Percentiles rank a stretch among this genome's conserved stretches.
phyloP scores from a whole-genome alignment of 2,888 invertebrate genomes.

The Apamea anceps region DNA sequence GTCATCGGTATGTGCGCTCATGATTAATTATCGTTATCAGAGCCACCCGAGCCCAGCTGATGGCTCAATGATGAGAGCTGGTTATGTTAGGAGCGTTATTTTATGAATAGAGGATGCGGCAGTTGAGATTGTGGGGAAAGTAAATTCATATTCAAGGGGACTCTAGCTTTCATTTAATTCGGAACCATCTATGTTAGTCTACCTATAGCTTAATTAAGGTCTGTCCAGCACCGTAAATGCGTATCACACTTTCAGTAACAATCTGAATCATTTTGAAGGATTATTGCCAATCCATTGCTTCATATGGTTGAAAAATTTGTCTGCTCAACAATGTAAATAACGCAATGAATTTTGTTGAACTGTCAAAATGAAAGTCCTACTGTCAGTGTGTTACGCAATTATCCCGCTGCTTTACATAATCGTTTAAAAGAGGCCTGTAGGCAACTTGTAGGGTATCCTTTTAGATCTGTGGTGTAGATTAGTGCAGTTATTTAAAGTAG shows the following conservation, averaged over 20 bases:
- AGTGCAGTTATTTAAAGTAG: not conserved
- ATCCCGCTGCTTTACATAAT: not conserved
- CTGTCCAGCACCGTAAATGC: not conserved
- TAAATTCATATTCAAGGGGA: not conserved
- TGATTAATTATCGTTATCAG: slow-evolving; percentile 89
- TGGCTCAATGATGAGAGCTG: slow-evolving; percentile 86
- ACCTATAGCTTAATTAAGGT: not conserved
- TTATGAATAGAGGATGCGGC: slow-evolving; percentile 61
- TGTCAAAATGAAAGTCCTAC: not conserved
- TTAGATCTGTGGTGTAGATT: not conserved
- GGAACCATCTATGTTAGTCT: not conserved
- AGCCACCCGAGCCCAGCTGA: slow-evolving; percentile 78
- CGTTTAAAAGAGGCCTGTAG: not conserved
- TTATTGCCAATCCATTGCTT: not conserved
- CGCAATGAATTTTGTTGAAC: not conserved
- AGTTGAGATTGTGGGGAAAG: not conserved
- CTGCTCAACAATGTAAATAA: not conserved
- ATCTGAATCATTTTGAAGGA: not conserved
- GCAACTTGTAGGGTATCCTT: not conserved
- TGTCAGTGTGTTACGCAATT: not conserved
- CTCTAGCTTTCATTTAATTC: not conserved
- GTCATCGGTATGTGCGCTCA: slow-evolving; percentile 79
- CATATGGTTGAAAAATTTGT: not conserved
- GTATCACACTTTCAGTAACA: not conserved
- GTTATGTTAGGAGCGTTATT: slow-evolving; percentile 57